Conservation (phyloP, 2,113 vertebrate species). For the Alces alces region DNA sequence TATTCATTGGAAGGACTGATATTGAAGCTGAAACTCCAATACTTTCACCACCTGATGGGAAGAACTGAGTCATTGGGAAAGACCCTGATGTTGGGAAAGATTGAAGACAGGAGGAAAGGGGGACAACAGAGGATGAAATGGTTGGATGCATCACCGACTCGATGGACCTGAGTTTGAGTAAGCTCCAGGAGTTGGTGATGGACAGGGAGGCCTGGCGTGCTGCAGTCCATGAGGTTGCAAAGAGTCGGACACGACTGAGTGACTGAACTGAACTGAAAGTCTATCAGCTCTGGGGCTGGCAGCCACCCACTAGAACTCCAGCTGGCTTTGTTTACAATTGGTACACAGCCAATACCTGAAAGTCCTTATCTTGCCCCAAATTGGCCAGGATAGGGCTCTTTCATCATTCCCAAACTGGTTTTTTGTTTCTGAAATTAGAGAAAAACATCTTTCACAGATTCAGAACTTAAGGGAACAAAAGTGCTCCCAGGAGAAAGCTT, state of each 20-base stretch:
- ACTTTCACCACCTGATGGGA: neutral
- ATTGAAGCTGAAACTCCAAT: neutral
- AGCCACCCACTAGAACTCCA: neutral
- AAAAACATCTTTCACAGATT: neutral
- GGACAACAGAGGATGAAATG: neutral
- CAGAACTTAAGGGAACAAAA: neutral
- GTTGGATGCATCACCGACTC: neutral
- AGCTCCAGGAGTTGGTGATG: neutral
- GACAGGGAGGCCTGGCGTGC: neutral
- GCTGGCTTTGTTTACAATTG: neutral
- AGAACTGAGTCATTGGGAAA: neutral
- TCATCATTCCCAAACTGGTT: neutral
- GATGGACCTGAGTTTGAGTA: neutral
- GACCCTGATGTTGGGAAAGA: neutral
- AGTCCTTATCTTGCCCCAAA: neutral
- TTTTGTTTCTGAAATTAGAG: neutral
- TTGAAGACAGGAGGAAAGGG: neutral
- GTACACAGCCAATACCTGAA: neutral
- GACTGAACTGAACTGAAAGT: neutral
- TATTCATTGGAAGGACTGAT: neutral
- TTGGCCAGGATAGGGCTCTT: neutral
- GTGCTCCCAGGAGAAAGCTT: neutral
- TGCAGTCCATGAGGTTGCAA: neutral
- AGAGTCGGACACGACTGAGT: fast-evolving
- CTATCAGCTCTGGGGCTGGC: neutral